phyloP scores from a whole-genome alignment of 2,113 vertebrate species.

The Eptesicus fuscus region DNA sequence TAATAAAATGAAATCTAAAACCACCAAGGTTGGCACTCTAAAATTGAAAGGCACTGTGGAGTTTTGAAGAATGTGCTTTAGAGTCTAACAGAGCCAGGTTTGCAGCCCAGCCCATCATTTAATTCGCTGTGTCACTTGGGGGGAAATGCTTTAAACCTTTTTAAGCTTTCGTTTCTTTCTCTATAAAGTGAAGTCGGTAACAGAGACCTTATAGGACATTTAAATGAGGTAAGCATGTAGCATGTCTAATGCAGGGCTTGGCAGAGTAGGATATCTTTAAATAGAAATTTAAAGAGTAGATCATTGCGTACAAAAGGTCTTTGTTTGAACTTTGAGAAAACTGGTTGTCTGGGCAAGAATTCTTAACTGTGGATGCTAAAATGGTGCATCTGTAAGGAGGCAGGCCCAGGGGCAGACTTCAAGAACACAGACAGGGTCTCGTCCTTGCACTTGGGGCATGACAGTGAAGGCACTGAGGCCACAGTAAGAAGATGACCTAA shows the following conservation, averaged over 20 bases:
- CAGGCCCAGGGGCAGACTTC: background rate
- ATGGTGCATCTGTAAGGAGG: background rate
- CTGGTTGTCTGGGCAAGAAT: background rate
- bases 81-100: background rate
- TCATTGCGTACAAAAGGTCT: background rate
- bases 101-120: background rate
- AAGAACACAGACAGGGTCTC: background rate
- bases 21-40: background rate
- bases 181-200: constrained; percentile 30
- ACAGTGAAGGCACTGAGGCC: background rate
- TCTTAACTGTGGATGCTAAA: background rate
- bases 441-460: background rate
- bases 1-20: background rate
- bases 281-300: background rate
- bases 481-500: background rate
- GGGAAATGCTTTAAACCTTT: background rate
- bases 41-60: background rate
- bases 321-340: background rate
- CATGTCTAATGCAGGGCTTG: background rate
- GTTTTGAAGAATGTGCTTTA: background rate
- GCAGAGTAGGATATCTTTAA: background rate
- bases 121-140: background rate
- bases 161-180: background rate
- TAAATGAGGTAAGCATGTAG: constrained; percentile 16
- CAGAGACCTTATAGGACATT: background rate